A percentile compares a stretch with the other conserved stretches of the same genome.
Conservation (phyloP, 1,140 invertebrate species). For the Carcinoscorpius rotundicauda region DNA sequence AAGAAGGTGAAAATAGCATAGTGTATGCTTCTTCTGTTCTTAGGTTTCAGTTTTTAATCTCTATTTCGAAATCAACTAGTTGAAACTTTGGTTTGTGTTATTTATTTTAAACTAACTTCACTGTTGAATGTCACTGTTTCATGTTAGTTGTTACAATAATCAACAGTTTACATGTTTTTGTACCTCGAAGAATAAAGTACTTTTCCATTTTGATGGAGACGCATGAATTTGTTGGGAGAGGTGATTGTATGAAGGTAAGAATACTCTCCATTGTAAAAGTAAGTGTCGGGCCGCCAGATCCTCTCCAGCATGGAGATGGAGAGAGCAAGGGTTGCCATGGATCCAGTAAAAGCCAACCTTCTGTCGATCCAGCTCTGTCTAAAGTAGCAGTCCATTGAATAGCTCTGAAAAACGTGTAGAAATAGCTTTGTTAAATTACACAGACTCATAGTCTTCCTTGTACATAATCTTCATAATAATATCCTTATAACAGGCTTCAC, state of each 20-base stretch:
- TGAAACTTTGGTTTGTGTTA: too few relatives aligned
- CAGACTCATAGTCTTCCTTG: neutral
- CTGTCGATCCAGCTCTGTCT: constrained; percentile 75
- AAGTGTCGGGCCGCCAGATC: constrained; percentile 93
- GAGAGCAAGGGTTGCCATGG: constrained; percentile 58
- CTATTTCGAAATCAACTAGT: too few relatives aligned
- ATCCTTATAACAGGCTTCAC: neutral
- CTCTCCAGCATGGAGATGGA: constrained; percentile 82
- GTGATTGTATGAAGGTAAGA: constrained; percentile 78
- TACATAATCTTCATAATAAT: neutral
- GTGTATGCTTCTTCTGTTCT: too few relatives aligned
- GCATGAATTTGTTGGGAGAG: constrained; percentile 80
- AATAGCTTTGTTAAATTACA: neutral
- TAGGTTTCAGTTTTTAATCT: too few relatives aligned
- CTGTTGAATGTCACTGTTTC: neutral
- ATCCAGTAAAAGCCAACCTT: constrained; percentile 59
- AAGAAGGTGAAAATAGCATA: too few relatives aligned
- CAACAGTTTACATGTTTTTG: constrained; percentile 8
- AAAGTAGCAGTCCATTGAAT: constrained; percentile 95
- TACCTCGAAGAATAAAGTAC: constrained; percentile 92
- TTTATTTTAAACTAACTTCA: too few relatives aligned
- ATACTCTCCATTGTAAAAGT: constrained; percentile 72
- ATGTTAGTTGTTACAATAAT: neutral
- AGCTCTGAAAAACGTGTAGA: constrained; percentile 49
- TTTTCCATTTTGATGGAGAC: constrained; percentile 67